Evolutionary conservation across 1,140 invertebrate genomes (phyloP).

Genomic region (Nomia melanderi): DNA sequence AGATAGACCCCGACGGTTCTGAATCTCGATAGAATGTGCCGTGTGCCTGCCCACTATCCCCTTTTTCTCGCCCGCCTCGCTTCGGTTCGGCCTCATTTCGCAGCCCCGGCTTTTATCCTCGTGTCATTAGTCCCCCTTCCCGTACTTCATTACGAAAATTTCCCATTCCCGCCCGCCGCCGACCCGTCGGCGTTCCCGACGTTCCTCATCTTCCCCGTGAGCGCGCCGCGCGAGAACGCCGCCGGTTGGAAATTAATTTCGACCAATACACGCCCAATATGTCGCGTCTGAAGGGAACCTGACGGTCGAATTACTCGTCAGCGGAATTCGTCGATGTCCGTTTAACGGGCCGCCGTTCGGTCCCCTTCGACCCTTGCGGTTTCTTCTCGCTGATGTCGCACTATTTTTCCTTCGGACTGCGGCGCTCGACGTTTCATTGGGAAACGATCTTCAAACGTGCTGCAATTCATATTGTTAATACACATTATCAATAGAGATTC

Average conservation of each 20-base stretch:
- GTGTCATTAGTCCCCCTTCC: slow-evolving; percentile 51
- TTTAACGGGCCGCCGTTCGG: neutral
- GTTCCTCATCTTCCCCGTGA: neutral
- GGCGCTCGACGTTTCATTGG: too few species aligned
- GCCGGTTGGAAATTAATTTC: slow-evolving; percentile 31
- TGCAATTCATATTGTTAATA: too few species aligned
- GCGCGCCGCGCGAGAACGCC: neutral
- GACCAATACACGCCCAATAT: slow-evolving; percentile 18
- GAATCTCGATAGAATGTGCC: slow-evolving; percentile 43
- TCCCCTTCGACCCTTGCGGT: neutral
- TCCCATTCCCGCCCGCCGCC: neutral
- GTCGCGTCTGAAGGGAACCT: neutral
- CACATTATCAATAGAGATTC: too few species aligned
- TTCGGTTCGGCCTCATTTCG: slow-evolving; percentile 41
- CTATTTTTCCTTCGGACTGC: too few species aligned
- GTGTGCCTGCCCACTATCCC: slow-evolving; percentile 5
- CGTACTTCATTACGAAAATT: slow-evolving; percentile 48
- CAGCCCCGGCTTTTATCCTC: slow-evolving; percentile 42
- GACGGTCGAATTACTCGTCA: slow-evolving; percentile 22
- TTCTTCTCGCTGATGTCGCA: neutral
- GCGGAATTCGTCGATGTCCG: slow-evolving; percentile 21
- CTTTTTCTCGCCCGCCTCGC: slow-evolving; percentile 23
- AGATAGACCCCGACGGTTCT: slow-evolving; percentile 39
- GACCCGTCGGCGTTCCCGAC: too few species aligned
- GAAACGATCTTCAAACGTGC: too few species aligned